Percentiles rank a stretch among this genome's conserved stretches.
Conservation (phyloP, 2,113 vertebrate species). For the Lanius collurio region DNA sequence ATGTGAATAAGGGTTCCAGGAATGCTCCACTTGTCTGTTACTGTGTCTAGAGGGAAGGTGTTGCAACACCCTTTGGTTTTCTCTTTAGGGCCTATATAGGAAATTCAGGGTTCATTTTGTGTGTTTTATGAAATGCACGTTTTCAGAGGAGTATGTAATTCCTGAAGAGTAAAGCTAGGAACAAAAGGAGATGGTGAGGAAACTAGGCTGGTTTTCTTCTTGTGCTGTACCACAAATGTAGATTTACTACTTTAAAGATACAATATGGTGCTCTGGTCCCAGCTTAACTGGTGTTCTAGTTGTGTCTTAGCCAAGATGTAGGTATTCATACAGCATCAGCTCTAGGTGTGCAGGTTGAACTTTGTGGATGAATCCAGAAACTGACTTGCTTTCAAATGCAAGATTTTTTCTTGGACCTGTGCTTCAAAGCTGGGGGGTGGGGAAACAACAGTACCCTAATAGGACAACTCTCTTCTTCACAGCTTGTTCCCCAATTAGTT, state of each 20-base stretch:
- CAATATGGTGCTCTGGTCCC: neutral
- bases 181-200: neutral
- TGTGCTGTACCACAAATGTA: neutral
- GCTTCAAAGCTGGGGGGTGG: neutral
- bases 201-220: neutral
- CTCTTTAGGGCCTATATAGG: neutral
- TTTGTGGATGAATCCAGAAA: neutral
- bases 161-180: neutral
- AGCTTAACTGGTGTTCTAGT: neutral
- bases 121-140: neutral
- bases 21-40: neutral
- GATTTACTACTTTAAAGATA: neutral
- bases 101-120: neutral
- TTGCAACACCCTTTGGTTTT: neutral
- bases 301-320: neutral
- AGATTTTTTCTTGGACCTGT: constrained; percentile 1
- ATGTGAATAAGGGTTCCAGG: neutral
- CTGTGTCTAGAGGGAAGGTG: neutral
- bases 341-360: neutral
- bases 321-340: neutral
- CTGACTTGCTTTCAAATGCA: neutral
- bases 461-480: constrained; percentile 65
- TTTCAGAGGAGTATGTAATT: neutral
- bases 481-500: constrained; percentile 98
- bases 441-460: neutral